These are phyloP conservation scores for Phortica okadai DNA, from an alignment of 2,888 invertebrate genomes.

Conservation along the genomic window DNA sequence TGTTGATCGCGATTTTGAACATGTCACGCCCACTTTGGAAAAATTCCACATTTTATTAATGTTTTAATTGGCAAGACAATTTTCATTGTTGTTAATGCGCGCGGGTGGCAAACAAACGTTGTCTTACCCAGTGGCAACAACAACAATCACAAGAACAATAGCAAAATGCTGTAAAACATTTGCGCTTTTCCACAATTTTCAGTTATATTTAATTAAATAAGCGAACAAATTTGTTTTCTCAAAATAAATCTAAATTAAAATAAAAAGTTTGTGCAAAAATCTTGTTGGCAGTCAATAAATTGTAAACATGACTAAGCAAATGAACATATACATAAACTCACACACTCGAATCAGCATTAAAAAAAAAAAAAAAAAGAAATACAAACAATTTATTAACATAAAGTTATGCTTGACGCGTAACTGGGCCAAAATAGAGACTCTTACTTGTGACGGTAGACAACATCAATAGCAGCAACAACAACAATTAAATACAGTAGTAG, in stretches of 20 bases:
- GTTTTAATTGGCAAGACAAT: slow-evolving; percentile 19
- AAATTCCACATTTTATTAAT: slow-evolving; percentile 33
- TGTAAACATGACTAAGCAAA: not conserved
- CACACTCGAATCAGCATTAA: not conserved
- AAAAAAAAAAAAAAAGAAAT: slow-evolving; percentile 32
- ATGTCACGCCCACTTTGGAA: not conserved
- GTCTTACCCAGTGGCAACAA: not conserved
- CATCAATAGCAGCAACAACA: not conserved
- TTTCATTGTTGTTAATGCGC: not conserved
- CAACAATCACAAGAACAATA: slow-evolving; percentile 38
- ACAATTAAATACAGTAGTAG: no score
- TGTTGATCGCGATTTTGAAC: slow-evolving; percentile 45
- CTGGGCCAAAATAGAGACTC: slow-evolving; percentile 62
- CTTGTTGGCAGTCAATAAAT: not conserved
- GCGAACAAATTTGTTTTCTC: no score
- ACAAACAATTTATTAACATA: slow-evolving; percentile 42
- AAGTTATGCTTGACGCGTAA: slow-evolving; percentile 69
- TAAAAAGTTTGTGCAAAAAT: slow-evolving; percentile 9
- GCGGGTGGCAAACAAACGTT: slow-evolving; percentile 17
- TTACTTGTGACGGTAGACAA: slow-evolving; percentile 50
- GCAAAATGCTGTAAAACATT: no score
- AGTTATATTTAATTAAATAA: no score
- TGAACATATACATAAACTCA: not conserved
- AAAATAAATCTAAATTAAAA: slow-evolving; percentile 53
- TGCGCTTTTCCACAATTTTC: no score